These are phyloP conservation scores for Ailurus styani DNA, from an alignment of 2,113 vertebrate genomes.

Conservation along the genomic window DNA sequence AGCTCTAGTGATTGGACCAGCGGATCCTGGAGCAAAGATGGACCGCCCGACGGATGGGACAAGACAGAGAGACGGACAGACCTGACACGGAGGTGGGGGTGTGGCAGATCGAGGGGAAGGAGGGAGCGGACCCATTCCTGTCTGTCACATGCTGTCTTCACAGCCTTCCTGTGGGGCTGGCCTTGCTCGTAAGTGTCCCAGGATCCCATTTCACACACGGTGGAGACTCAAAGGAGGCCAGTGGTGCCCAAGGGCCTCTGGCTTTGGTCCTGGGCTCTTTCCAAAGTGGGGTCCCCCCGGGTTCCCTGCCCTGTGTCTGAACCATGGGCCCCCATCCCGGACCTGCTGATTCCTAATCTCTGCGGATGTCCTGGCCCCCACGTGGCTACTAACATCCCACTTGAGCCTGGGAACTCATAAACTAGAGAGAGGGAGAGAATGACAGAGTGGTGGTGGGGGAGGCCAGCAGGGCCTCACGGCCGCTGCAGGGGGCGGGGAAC, in stretches of 20 bases:
- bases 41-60: not conserved
- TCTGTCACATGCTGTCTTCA: fast-evolving
- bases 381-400: not conserved
- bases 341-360: not conserved
- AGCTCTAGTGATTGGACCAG: not conserved
- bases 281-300: not conserved
- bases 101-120: not conserved
- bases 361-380: not conserved
- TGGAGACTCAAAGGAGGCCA: not conserved
- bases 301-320: not conserved
- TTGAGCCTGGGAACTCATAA: not conserved
- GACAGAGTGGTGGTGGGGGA: not conserved
- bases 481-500: constrained; percentile 42
- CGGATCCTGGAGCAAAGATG: not conserved
- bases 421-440: not conserved
- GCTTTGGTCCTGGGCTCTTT: not conserved
- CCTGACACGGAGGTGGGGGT: fast-evolving
- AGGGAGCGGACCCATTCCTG: not conserved
- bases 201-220: not conserved
- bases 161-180: not conserved
- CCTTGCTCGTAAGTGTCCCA: not conserved
- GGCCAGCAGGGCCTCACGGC: fast-evolving
- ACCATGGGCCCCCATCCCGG: fast-evolving
- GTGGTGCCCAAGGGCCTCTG: not conserved
- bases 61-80: not conserved